These are phyloP conservation scores for Nothobranchius kuhntae DNA, from an alignment of 2,113 vertebrate genomes.

Conservation along the genomic window DNA sequence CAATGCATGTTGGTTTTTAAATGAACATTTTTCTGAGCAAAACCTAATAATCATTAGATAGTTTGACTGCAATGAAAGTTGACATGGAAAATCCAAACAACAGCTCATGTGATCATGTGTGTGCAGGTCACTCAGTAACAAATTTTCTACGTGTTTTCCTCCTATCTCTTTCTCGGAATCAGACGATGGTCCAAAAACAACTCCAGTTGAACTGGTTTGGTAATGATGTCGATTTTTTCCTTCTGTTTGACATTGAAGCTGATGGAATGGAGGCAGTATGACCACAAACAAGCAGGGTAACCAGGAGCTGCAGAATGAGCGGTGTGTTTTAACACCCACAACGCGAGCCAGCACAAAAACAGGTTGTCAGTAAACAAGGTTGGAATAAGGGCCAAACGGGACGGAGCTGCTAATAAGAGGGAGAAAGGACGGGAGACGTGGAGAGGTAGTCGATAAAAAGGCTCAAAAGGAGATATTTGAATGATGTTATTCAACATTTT, in stretches of 20 bases:
- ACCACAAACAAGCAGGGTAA: conserved; percentile 35
- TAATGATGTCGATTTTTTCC: conserved; percentile 25
- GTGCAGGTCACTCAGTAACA: neutral
- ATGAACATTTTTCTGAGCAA: too few species aligned
- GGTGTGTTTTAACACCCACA: conserved; percentile 40
- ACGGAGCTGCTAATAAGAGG: neutral
- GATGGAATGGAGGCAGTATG: conserved; percentile 34
- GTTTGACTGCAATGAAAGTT: too few species aligned
- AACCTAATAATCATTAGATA: too few species aligned
- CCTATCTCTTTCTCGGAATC: conserved; percentile 26
- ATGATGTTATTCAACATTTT: too few species aligned
- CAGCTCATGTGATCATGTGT: neutral
- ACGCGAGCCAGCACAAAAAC: conserved; percentile 5
- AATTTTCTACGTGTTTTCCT: neutral
- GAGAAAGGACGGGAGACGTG: neutral
- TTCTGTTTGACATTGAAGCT: conserved; percentile 39
- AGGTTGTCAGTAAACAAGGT: conserved; percentile 61
- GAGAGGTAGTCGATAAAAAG: neutral
- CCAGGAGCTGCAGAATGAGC: conserved; percentile 17
- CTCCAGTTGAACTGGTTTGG: conserved; percentile 24
- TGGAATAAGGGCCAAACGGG: conserved; percentile 34
- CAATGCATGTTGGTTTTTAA: too few species aligned
- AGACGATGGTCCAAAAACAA: conserved; percentile 2
- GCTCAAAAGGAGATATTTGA: neutral
- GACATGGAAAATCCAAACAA: neutral